Percentiles rank a stretch among this genome's conserved stretches.
These are phyloP conservation scores for Acrocyrtus sp. DNA, from an alignment of 2,888 invertebrate genomes.

Conservation along the genomic window DNA sequence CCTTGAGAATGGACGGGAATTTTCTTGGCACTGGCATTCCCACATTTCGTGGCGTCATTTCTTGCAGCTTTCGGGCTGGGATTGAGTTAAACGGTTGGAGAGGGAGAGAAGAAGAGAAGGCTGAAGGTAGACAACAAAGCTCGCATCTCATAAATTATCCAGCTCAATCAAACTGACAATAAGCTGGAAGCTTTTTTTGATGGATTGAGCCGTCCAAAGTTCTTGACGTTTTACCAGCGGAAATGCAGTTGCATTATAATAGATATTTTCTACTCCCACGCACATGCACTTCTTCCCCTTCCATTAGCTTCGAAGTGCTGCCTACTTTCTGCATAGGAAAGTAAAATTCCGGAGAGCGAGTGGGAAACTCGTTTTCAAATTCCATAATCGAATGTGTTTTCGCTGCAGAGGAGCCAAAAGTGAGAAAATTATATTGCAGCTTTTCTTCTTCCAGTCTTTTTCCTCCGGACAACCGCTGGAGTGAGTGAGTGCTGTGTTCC, in stretches of 20 bases:
- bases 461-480: no score
- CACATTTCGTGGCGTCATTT: no score
- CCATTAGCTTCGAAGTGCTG: background rate
- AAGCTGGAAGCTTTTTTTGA: slow-evolving; percentile 39
- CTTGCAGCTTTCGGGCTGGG: no score
- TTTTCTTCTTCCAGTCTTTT: no score
- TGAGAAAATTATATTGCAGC: no score
- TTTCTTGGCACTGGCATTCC: no score
- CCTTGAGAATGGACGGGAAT: slow-evolving; percentile 42
- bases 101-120: background rate
- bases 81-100: slow-evolving; percentile 1
- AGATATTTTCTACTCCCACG: background rate
- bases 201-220: slow-evolving; percentile 54
- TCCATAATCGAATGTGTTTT: no score
- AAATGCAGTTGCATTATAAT: background rate
- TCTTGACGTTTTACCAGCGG: slow-evolving; percentile 23
- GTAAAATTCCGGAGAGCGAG: no score
- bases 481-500: no score
- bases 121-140: background rate
- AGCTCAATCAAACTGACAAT: slow-evolving; percentile 54
- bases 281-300: slow-evolving; percentile 1
- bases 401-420: slow-evolving; percentile 5
- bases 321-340: background rate
- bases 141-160: slow-evolving; percentile 52
- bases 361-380: no score